Evolutionary conservation across 2,113 vertebrate genomes (phyloP), one percentile per base, ranked within the genome.

Genomic region (Mungos mungo): DNA sequence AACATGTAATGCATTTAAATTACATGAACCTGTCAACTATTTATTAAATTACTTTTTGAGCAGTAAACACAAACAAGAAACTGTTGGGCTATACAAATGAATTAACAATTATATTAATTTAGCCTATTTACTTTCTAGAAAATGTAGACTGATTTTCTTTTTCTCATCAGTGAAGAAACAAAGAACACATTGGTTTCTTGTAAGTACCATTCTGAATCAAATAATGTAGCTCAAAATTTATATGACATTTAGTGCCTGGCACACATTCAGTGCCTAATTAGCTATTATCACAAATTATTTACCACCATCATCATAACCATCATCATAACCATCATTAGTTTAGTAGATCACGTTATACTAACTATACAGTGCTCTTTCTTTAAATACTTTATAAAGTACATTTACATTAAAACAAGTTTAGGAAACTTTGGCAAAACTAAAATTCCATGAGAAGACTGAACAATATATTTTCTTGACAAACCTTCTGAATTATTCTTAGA

Each of bases 201-300:
- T n/a, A 92, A 74, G 57, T 57, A 68, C 47, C 76, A 52, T 93
- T 92, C 12, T 23, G 66, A 93, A 76, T 95, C 41, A 96, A 92
- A 74, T 41, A n/a, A 79, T n/a, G 31, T 1, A 92, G 47, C 38
- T 60, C 45, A 84, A 68, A 77, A 80, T 79, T 72, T 29, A 50
- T n/a, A 79, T 10, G 77, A 25, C 80, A 94, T 79, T 94, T 84
- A 79, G 88, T 84, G 50, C 35, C 31, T 52, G 5, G 21, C 7
- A 94, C 25, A 63, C 8, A 35, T n/a, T 69, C 77, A 82, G 23
- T 63, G 19, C 9, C 29, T 94, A 13, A 69, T 23, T 69, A 80
- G 16, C 18, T 66, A 84, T 54, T 68, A 93, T 68, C 47, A 94
- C 21, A 94, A 69, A 38, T 50, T 47, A 77, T 41, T 11, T 76